Percentiles rank a stretch among this genome's conserved stretches.
Conservation (phyloP, 2,113 vertebrate genomes). For the Notarius lentiginosus region DNA sequence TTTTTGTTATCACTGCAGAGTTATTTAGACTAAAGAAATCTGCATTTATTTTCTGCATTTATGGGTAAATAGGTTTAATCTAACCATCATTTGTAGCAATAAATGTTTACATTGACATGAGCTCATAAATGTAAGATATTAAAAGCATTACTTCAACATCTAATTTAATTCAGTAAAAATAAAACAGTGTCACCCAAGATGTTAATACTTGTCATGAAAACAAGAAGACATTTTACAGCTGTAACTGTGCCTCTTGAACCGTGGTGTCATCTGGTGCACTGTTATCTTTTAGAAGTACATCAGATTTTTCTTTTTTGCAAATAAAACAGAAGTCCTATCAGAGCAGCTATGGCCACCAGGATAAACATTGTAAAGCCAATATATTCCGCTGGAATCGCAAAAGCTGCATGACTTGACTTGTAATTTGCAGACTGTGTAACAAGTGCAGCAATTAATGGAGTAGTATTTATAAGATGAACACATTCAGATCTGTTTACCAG, state of each 20-base stretch:
- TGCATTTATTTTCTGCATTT: too few species aligned
- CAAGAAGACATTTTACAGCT: neutral
- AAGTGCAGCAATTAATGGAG: neutral
- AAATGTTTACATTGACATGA: neutral
- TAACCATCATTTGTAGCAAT: neutral
- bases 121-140: neutral
- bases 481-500: slow-evolving; percentile 34
- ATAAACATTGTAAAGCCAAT: slow-evolving; percentile 36
- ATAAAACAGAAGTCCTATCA: slow-evolving; percentile 32
- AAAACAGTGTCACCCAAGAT: neutral
- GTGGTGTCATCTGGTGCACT: neutral
- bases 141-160: neutral
- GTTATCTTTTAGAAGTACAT: neutral
- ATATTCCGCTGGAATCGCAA: slow-evolving; percentile 19
- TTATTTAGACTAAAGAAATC: neutral
- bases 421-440: slow-evolving; percentile 18
- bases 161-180: neutral
- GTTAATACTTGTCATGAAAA: neutral
- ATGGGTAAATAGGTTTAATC: neutral
- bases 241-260: neutral
- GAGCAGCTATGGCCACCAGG: neutral
- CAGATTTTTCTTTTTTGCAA: slow-evolving; percentile 26
- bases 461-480: neutral
- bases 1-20: neutral
- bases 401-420: neutral